phyloP scores from a whole-genome alignment of 2,888 invertebrate species.

The Drosophila prolongata region DNA sequence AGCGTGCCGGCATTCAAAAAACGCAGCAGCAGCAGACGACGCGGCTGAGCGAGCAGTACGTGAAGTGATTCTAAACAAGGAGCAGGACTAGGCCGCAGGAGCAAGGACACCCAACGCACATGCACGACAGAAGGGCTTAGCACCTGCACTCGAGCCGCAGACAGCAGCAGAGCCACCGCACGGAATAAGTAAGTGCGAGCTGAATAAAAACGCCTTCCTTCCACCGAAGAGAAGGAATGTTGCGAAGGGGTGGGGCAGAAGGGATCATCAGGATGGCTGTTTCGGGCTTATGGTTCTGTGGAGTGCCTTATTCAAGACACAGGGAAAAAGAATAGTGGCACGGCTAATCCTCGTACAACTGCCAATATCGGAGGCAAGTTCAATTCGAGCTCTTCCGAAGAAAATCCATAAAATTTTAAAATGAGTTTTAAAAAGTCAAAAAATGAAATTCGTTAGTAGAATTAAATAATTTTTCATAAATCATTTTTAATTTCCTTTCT shows the following conservation, averaged over 20 bases:
- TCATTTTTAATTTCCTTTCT: too few relatives aligned
- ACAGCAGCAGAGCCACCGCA: slow-evolving; percentile 57
- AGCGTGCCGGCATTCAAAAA: slow-evolving; percentile 79
- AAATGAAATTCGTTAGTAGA: too few relatives aligned
- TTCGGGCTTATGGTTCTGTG: slow-evolving; percentile 29
- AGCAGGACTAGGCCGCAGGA: slow-evolving; percentile 37
- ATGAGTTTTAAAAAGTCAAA: too few relatives aligned
- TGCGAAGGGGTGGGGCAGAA: slow-evolving; percentile 12
- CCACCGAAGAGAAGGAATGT: slow-evolving; percentile 22
- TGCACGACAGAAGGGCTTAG: slow-evolving; percentile 60
- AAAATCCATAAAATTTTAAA: too few relatives aligned
- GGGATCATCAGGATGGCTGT: slow-evolving; percentile 2
- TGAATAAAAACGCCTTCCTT: slow-evolving; percentile 31
- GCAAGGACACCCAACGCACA: slow-evolving; percentile 57
- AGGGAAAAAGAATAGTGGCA: background rate
- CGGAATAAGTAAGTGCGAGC: slow-evolving; percentile 65
- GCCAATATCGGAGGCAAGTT: slow-evolving; percentile 2
- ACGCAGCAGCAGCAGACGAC: slow-evolving; percentile 61
- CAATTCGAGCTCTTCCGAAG: background rate
- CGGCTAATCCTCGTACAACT: slow-evolving; percentile 10
- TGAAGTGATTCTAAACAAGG: slow-evolving; percentile 71
- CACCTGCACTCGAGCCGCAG: slow-evolving; percentile 63
- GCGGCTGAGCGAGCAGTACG: slow-evolving; percentile 67
- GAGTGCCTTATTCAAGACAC: slow-evolving; percentile 36
- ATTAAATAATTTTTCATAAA: too few relatives aligned